Evolutionary conservation across 2,888 invertebrate species (phyloP), one percentile per base, ranked within the genome.

Genomic region (Pilophorus perplexus): DNA sequence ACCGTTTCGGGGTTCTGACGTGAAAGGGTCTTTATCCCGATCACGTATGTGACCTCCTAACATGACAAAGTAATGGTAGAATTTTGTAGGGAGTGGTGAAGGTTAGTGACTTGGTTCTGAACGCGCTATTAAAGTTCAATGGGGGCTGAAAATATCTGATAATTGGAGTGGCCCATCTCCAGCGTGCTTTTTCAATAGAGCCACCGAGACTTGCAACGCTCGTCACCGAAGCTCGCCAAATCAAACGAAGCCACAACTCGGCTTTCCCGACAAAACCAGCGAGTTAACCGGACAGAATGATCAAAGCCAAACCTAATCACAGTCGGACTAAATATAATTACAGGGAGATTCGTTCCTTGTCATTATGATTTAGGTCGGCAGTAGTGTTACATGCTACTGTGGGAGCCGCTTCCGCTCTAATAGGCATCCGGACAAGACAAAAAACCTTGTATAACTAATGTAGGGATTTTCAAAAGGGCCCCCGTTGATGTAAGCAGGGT

Each of bases 281-380:
- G 55, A 55, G 37, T 28, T 37, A 12, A 28, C 10, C 38, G 33
- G 8, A 38, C 18, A 55, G 38, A 55, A 16, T 33, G 20, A n/a
- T n/a, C n/a, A 14, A 5, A n/a, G 14, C 44, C 18, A 27, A n/a
- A 25, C 12, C 62, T 62, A 64, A 64, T 28, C 64, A 48, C 50
- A 48, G 64, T 64, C 64, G 64, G 64, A 48, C 50, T 20, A 37
- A 50, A 64, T 64, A 48, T 64, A 64, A 64, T 64, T 64, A 64
- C 64, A 64, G 60, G 27, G 8, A 37, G 8, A 14, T 55, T 38
- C 12, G 23, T 23, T 16, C 48, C 48, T 33, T 64, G 48, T 64
- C 48, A 48, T 64, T 48, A 64, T 64, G 64, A 64, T 64, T 64
- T 64, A 64, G 64, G 23, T 25, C 40, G 40, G 48, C 33, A 33